phyloP scores from a whole-genome alignment of 2,113 vertebrate species.

The Cyprinodon variegatus region DNA sequence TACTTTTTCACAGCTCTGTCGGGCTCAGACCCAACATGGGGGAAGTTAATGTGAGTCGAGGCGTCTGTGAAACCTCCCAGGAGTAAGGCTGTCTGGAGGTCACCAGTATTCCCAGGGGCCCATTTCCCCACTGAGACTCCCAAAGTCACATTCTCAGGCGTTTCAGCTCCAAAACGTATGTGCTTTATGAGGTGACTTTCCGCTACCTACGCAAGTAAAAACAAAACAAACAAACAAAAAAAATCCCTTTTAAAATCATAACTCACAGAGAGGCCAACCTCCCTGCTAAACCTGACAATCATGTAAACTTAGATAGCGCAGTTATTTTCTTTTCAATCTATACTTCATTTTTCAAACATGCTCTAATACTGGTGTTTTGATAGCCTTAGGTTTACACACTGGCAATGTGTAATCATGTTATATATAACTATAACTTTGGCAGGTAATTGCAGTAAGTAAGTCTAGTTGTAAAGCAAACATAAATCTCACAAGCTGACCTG shows the following conservation, averaged over 20 bases:
- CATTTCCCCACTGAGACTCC: conserved; percentile 31
- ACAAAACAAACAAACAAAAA: neutral
- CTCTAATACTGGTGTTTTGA: neutral
- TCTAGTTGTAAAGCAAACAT: conserved; percentile 53
- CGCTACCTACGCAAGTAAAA: conserved; percentile 41
- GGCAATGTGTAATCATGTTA: neutral
- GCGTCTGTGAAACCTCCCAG: conserved; percentile 45
- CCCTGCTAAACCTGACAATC: conserved; percentile 5
- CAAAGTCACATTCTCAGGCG: conserved; percentile 60
- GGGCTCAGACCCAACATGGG: conserved; percentile 46
- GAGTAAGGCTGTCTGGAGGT: conserved; percentile 47
- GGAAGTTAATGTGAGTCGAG: conserved; percentile 40
- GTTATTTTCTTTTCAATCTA: neutral
- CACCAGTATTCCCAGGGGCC: conserved; percentile 61
- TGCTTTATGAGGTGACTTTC: conserved; percentile 44
- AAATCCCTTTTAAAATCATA: conserved; percentile 36
- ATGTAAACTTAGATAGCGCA: conserved; percentile 9
- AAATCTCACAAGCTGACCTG: conserved; percentile 27
- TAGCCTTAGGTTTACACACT: neutral
- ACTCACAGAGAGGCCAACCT: conserved; percentile 12
- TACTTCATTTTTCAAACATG: neutral
- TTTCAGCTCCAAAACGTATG: conserved; percentile 48
- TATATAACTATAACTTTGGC: conserved; percentile 5
- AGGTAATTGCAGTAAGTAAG: conserved; percentile 24
- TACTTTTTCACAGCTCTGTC: neutral